phyloP scores from a whole-genome alignment of 2,888 invertebrate species.

The Polia nebulosa region DNA sequence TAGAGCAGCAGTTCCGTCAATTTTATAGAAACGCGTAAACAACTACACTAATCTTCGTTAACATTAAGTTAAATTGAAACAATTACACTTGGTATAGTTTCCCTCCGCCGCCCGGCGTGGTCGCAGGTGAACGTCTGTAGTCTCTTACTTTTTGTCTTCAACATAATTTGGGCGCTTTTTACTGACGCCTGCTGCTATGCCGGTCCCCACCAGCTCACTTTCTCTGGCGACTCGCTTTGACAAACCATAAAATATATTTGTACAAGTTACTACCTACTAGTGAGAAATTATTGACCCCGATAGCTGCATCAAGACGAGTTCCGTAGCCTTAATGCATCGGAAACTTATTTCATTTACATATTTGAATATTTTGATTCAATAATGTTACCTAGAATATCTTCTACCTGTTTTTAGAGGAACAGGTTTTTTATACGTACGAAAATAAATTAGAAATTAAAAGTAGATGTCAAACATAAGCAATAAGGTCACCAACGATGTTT shows the following conservation, averaged over 20 bases:
- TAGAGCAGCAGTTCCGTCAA: slow-evolving; percentile 28
- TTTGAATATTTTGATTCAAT: slow-evolving; percentile 39
- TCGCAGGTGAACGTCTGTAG: slow-evolving; percentile 74
- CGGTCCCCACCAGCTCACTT: slow-evolving; percentile 72
- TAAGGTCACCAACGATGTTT: background rate
- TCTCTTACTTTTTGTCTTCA: slow-evolving; percentile 73
- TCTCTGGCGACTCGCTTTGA: slow-evolving; percentile 74
- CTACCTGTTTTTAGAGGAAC: slow-evolving; percentile 35
- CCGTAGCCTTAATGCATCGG: slow-evolving; percentile 52
- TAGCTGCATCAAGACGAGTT: slow-evolving; percentile 44
- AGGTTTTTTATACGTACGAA: slow-evolving; percentile 18
- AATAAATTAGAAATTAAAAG: slow-evolving; percentile 29
- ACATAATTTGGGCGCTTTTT: slow-evolving; percentile 75
- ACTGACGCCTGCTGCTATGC: slow-evolving; percentile 51
- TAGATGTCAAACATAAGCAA: background rate
- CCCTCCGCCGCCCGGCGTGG: too few relatives aligned
- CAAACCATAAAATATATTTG: slow-evolving; percentile 71
- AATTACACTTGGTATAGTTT: slow-evolving; percentile 62
- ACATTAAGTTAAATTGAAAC: slow-evolving; percentile 60
- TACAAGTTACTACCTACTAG: slow-evolving; percentile 55
- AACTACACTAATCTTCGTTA: slow-evolving; percentile 44
- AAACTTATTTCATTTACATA: slow-evolving; percentile 54
- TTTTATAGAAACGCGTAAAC: slow-evolving; percentile 41
- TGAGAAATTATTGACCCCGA: slow-evolving; percentile 65
- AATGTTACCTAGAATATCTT: slow-evolving; percentile 6